Conservation (phyloP, 2,113 vertebrate genomes). For the Donacobius atricapilla region DNA sequence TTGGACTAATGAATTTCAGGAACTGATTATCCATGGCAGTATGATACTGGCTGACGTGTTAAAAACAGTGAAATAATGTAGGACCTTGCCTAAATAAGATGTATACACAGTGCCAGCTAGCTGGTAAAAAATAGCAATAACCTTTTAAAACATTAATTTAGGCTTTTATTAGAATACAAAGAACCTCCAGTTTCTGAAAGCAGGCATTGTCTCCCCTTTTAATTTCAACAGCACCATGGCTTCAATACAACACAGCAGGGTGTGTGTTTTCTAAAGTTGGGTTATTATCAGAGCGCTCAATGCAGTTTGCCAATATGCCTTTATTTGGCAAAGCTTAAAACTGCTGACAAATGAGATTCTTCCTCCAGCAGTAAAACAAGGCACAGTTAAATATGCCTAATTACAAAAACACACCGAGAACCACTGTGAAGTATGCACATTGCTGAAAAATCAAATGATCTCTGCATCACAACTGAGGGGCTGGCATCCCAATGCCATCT, state of each 20-base stretch:
- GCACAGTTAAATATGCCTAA: slow-evolving; percentile 75
- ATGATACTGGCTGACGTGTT: slow-evolving; percentile 67
- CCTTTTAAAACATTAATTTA: slow-evolving; percentile 83
- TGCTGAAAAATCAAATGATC: slow-evolving; percentile 15
- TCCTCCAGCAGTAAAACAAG: slow-evolving; percentile 70
- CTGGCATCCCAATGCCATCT: neutral
- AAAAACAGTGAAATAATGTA: slow-evolving; percentile 67
- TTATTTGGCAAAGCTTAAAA: slow-evolving; percentile 81
- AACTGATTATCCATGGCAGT: slow-evolving; percentile 71
- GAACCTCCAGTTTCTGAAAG: slow-evolving; percentile 75
- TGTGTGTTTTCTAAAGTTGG: slow-evolving; percentile 78
- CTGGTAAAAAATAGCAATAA: slow-evolving; percentile 81
- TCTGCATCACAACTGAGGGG: neutral
- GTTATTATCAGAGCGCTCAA: slow-evolving; percentile 77
- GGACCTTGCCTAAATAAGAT: slow-evolving; percentile 71
- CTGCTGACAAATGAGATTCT: slow-evolving; percentile 83
- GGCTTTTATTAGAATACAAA: slow-evolving; percentile 79
- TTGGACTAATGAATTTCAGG: slow-evolving; percentile 76
- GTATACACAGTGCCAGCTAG: slow-evolving; percentile 73
- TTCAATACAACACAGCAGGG: slow-evolving; percentile 77
- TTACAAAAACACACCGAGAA: slow-evolving; percentile 65
- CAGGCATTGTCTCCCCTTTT: slow-evolving; percentile 73
- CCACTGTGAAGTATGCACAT: neutral
- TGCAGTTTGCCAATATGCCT: slow-evolving; percentile 79
- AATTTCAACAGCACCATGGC: slow-evolving; percentile 73